These are phyloP conservation scores for Helarctos malayanus DNA, from an alignment of 2,797 vertebrate genomes.

Conservation along the genomic window DNA sequence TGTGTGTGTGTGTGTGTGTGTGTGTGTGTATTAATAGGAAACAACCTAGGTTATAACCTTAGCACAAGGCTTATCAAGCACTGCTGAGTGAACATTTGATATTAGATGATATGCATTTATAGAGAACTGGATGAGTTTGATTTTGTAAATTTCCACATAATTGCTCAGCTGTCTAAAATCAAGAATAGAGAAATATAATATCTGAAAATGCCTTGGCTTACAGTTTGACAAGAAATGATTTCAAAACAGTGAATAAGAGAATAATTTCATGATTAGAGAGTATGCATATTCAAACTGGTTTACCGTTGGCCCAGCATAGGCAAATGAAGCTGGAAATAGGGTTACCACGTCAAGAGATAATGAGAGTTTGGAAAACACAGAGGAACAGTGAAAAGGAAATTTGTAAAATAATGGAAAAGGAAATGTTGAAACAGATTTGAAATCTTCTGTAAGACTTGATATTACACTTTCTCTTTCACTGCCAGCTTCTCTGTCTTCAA, in stretches of 20 bases:
- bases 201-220: background rate
- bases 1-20: background rate
- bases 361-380: background rate
- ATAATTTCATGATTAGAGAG: background rate
- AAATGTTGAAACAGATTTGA: background rate
- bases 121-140: background rate
- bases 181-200: background rate
- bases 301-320: background rate
- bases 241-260: background rate
- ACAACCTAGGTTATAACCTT: background rate
- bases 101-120: background rate
- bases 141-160: background rate
- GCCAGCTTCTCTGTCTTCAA: background rate
- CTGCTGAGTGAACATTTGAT: background rate
- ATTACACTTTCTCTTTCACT: background rate
- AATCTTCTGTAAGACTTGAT: background rate
- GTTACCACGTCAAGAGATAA: background rate
- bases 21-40: background rate
- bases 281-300: background rate
- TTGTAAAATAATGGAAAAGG: background rate
- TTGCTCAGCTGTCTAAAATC: constrained; percentile 1
- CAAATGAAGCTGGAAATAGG: background rate
- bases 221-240: background rate
- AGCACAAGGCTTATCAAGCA: background rate
- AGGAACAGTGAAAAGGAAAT: background rate